These are phyloP conservation scores for Cataglyphis hispanica DNA, from an alignment of 1,140 invertebrate species.

Conservation along the genomic window DNA sequence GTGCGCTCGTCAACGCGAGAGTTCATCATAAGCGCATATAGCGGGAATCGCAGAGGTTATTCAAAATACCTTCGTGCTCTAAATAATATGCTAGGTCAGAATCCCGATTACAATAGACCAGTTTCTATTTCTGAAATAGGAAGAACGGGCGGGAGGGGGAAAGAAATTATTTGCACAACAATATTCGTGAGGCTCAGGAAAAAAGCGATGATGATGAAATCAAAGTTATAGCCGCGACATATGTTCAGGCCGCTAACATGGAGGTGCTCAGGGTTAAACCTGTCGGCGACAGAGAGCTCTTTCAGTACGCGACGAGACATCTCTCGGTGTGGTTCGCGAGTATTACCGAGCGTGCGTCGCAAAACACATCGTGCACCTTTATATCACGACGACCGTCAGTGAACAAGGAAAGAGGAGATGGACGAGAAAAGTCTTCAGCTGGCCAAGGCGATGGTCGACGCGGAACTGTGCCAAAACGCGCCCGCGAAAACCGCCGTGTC, in stretches of 20 bases:
- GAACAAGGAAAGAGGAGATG: constrained; percentile 81
- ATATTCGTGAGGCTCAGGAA: constrained; percentile 27
- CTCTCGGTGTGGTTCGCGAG: constrained; percentile 65
- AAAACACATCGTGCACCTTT: neutral
- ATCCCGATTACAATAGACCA: neutral
- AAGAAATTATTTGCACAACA: constrained; percentile 50
- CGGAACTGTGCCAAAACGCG: constrained; percentile 73
- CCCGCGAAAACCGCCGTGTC: constrained; percentile 76
- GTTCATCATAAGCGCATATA: neutral
- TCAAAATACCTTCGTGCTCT: constrained; percentile 28
- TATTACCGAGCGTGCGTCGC: neutral
- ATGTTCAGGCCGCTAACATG: neutral
- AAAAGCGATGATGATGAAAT: neutral
- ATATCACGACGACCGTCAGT: neutral
- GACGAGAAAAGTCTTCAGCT: constrained; percentile 90
- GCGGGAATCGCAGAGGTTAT: constrained; percentile 22
- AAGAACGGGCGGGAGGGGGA: too few relatives aligned
- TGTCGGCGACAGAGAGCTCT: constrained; percentile 42
- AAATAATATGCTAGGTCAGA: constrained; percentile 10
- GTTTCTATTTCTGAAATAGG: neutral
- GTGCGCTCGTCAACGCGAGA: neutral
- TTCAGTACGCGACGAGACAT: constrained; percentile 74
- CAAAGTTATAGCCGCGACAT: neutral
- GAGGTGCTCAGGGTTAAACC: constrained; percentile 59
- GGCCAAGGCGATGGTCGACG: constrained; percentile 88